These are phyloP conservation scores for Cathartes aura DNA, from an alignment of 2,113 vertebrate species.

Conservation along the genomic window DNA sequence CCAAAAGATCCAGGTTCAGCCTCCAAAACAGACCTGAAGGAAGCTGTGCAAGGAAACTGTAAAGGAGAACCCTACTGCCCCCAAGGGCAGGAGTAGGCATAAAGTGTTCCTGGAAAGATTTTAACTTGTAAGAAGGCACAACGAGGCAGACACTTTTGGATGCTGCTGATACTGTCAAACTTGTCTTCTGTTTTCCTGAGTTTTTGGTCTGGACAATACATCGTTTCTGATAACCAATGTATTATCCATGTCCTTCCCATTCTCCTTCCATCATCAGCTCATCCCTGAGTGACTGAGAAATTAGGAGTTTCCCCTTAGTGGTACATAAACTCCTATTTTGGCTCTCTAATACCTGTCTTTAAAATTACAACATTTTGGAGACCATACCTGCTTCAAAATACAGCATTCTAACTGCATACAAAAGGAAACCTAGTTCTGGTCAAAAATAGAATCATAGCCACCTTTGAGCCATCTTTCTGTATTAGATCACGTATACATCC, in stretches of 20 bases:
- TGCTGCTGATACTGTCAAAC: neutral
- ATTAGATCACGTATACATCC: neutral
- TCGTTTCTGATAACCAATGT: neutral
- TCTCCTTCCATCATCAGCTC: neutral
- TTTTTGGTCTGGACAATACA: neutral
- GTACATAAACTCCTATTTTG: neutral
- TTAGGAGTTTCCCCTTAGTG: neutral
- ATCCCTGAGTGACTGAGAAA: neutral
- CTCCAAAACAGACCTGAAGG: neutral
- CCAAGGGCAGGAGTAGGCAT: neutral
- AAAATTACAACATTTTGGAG: neutral
- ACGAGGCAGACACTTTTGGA: rapidly evolving
- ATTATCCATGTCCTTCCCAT: neutral
- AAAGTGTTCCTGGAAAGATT: neutral
- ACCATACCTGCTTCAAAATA: neutral
- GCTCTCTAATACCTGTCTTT: neutral
- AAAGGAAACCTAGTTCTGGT: neutral
- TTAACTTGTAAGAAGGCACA: neutral
- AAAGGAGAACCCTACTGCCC: neutral
- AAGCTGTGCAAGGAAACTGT: neutral
- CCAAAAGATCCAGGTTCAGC: neutral
- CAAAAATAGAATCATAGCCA: neutral
- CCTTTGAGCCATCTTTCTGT: neutral
- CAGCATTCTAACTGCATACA: neutral
- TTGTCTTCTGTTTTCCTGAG: neutral